A percentile compares a stretch with the other conserved stretches of the same genome.
These are phyloP conservation scores for Gouania willdenowi DNA, from an alignment of 2,797 vertebrate genomes.

Conservation along the genomic window DNA sequence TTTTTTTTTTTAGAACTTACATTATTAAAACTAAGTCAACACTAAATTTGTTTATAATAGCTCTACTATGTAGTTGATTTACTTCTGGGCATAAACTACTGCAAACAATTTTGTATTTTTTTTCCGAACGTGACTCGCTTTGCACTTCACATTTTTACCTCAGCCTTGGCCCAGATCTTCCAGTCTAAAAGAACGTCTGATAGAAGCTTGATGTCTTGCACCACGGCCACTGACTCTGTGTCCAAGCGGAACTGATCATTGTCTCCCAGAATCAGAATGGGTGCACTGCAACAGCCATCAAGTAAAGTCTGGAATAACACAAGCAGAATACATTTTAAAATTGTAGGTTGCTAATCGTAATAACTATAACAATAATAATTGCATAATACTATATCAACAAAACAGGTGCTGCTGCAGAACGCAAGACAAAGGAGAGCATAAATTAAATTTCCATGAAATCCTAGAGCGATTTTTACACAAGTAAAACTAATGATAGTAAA, in stretches of 20 bases:
- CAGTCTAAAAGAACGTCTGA: constrained; percentile 92
- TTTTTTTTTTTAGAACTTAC: too few relatives aligned
- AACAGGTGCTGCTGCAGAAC: too few relatives aligned
- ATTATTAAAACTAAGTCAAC: too few relatives aligned
- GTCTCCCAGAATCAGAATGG: constrained; percentile 79
- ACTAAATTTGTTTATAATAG: too few relatives aligned
- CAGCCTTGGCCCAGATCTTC: constrained; percentile 97
- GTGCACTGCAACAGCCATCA: constrained; percentile 87
- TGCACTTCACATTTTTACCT: constrained; percentile 68
- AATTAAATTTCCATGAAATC: constrained; percentile 20
- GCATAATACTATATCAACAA: too few relatives aligned
- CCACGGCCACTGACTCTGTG: constrained; percentile 81
- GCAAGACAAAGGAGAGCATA: constrained; percentile 20
- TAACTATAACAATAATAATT: too few relatives aligned
- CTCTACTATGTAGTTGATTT: too few relatives aligned
- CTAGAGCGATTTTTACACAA: constrained; percentile 25
- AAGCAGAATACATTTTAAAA: too few relatives aligned
- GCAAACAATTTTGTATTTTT: too few relatives aligned
- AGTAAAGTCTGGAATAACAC: constrained; percentile 81
- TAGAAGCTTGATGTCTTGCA: constrained; percentile 87
- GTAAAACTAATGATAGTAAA: constrained; percentile 47
- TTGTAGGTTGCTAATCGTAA: too few relatives aligned
- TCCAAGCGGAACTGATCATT: constrained; percentile 84
- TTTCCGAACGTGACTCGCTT: too few relatives aligned
- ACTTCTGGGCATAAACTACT: too few relatives aligned